Base-by-base conservation (phyloP, 1,140 invertebrate species). In the Ceratosolen fusciceps region DNA sequence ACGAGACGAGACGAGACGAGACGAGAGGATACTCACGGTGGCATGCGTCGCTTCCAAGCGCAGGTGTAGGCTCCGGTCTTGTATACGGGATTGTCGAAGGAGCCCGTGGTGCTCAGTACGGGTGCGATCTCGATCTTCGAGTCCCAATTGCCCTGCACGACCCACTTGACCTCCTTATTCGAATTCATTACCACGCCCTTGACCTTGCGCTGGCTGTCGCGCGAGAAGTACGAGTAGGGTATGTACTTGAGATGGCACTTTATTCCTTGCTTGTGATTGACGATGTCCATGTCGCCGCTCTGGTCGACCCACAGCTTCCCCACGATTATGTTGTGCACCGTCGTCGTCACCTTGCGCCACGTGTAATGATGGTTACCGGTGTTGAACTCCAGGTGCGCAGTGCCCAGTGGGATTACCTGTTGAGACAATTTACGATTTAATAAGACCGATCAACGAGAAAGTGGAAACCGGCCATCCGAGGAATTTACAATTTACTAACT, bases 221-320 rank as follows among this genome's bases (percentile, higher is more conserved):
- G 93, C 77, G 97, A 96, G 89, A 99, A 99, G 91, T 99, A 99
- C 67, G 97, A 98, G 90, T 99, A 99, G 14, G 98, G 96, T 85
- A 97, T 95, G 88, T 96, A 98, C 87, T 98, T 99, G 31, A 99
- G 92, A 88, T 97, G 96, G 89, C 98, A 99, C 87, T 96, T 97
- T 85, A 98, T 95, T 71, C 97, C 97, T 58, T 94, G 93, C 65
- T 93, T 94, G 80, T 96, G 94, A 90, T 98, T 98, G 37, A 93
- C 92, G 81, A 99, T 99, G 87, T 99, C 97, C 97, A 99, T 99
- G 87, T 99, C 98, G 47, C 98, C 99, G 87, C 98, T 97, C 89
- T 99, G 97, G 91, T 99, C 99, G 21, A 99, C 97, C 99, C 99
- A 99, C 79, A 99, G 92, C 91, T 98, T 98, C 73, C 99, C 99